Base-by-base conservation (phyloP, 2,797 vertebrate genomes). In the Helostoma temminkii region DNA sequence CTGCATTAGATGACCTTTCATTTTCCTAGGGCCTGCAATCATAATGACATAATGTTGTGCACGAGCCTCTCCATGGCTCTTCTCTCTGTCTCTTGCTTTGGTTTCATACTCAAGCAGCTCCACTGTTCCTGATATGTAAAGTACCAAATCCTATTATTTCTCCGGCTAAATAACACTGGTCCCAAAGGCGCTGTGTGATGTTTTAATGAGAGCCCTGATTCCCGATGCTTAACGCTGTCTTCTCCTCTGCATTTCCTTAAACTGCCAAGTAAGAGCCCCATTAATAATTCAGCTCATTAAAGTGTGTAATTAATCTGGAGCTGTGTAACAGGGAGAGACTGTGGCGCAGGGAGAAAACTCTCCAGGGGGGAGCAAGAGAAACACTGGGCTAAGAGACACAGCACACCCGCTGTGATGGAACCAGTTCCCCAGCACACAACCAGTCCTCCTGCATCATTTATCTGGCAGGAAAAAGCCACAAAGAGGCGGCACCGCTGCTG, bases 221-320 rank as follows among this genome's bases (percentile, higher is more conserved):
- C 82, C 85, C 79, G 55, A 94, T 93, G 93, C 95, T 96, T 94
- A 88, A 89, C 93, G 57, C 86, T 91, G 94, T 95, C 95, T 94
- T 95, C 95, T 83, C 94, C 93, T 80, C 93, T 95, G 95, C 95
- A 93, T 96, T 96, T 96, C 95, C 95, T 96, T 96, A 97, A 97
- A 96, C 96, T 96, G 96, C 96, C 95, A 96, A 97, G 96, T 96
- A 96, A 96, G 96, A 96, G 94, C 95, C 92, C 94, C 96, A 97
- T 98, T 97, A 97, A 98, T 97, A 98, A 97, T 98, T 96, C 96
- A 97, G 96, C 96, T 98, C 96, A 98, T 98, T 98, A 98, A 98
- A 97, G 96, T 96, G 96, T 97, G 94, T 98, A 98, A 98, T 98
- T 98, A 98, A 98, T 98, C 95, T 89, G 91, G 95, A 92, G 91